These are phyloP conservation scores for Oriolus oriolus DNA, from an alignment of 2,113 vertebrate species.

Conservation along the genomic window DNA sequence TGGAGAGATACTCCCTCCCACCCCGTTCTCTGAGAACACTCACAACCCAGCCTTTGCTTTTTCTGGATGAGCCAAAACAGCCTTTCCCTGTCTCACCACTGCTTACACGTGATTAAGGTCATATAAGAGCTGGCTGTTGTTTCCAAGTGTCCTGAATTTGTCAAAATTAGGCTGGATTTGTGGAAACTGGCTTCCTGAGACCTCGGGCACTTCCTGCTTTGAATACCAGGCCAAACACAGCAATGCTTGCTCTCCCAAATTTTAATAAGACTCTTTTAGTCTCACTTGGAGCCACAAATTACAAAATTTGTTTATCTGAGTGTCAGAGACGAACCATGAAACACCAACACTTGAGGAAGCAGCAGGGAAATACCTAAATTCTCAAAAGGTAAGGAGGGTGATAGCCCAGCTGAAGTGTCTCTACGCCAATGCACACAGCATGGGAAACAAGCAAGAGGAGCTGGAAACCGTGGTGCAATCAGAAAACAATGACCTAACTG, in stretches of 20 bases:
- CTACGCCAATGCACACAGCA: not conserved
- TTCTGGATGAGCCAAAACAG: not conserved
- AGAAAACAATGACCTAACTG: not conserved
- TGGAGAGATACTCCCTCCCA: not conserved
- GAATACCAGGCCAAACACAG: not conserved
- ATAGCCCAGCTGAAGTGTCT: not conserved
- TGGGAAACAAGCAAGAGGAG: not conserved
- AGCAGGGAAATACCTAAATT: not conserved
- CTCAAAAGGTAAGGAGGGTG: not conserved
- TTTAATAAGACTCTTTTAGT: not conserved
- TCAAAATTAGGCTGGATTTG: conserved; percentile 45
- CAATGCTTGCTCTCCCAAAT: not conserved
- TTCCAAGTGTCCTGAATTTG: not conserved
- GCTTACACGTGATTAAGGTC: not conserved
- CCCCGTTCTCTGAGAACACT: not conserved
- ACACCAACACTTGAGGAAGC: not conserved
- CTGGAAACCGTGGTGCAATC: not conserved
- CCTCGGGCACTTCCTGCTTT: not conserved
- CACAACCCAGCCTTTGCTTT: not conserved
- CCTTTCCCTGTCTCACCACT: not conserved
- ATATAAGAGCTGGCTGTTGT: not conserved
- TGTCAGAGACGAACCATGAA: not conserved
- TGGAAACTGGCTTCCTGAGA: conserved; percentile 5
- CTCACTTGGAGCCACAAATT: not conserved
- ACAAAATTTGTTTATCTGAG: not conserved